A percentile compares a stretch with the other conserved stretches of the same genome.
Conservation (phyloP, 1,140 invertebrate genomes). For the Lepidurus couesii region DNA sequence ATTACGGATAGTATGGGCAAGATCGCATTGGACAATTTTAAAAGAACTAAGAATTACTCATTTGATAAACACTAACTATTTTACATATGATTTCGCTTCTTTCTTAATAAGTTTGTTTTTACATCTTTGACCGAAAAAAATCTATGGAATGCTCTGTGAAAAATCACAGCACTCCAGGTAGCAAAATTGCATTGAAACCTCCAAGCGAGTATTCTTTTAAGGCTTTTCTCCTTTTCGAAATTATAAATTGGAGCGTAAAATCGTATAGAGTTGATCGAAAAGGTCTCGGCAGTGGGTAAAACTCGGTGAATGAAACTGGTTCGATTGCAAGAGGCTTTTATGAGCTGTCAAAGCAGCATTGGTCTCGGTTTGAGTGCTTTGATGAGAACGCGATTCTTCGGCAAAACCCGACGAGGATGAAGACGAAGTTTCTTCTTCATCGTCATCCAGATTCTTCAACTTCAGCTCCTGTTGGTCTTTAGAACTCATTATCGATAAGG, state of each 20-base stretch:
- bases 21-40: not conserved
- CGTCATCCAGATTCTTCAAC: constrained; percentile 1
- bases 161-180: too few relatives aligned
- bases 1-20: not conserved
- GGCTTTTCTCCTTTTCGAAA: not conserved
- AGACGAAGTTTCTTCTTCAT: constrained; percentile 29
- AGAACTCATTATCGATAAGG: not conserved
- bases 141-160: too few relatives aligned
- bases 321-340: too few relatives aligned
- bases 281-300: not conserved
- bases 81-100: too few relatives aligned
- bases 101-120: too few relatives aligned
- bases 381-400: constrained; percentile 26
- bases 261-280: not conserved
- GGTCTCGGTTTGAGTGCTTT: not conserved
- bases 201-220: not conserved
- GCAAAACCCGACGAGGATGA: constrained; percentile 33
- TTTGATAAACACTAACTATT: too few relatives aligned
- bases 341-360: too few relatives aligned
- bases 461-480: not conserved
- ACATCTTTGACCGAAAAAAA: too few relatives aligned
- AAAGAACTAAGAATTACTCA: too few relatives aligned
- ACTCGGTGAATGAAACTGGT: not conserved
- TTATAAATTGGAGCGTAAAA: constrained; percentile 16
- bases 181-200: too few relatives aligned